Evolutionary conservation across 1,140 invertebrate genomes (phyloP), one percentile per base, ranked within the genome.

Genomic region (Doryteuthis pealeii): DNA sequence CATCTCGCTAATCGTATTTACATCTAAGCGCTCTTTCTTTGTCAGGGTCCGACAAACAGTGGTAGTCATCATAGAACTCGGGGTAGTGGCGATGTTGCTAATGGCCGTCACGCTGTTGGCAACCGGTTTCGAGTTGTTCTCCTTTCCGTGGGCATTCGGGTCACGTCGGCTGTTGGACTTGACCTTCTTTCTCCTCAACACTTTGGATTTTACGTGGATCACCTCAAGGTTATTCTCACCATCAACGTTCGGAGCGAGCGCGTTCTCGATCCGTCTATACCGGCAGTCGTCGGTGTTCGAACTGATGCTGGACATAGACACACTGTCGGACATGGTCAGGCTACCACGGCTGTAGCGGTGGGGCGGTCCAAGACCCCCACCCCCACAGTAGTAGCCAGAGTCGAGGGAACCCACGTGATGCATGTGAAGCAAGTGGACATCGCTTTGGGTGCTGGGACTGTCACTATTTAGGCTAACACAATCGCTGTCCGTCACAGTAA

Each of bases 401-500:
- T 62, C 54, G 18, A 62, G 54, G 18, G 54, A 62, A 28, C 54
- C 54, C 1, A 62, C 54, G 5, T 62, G 54, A 62, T 62, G 26
- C 1, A 62, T 22, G 5, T 62, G 18, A 14, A 18, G 54, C 1
- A 62, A 28, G 18, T 62, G 54, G 6, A 62, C 18, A 28, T 28
- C 26, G 54, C 26, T 62, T 0, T 62, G 18, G 22, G 18, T 5
- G 18, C 54, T 62, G 6, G 22, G 22, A 1, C 26, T 62, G 54
- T 62, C 54, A 62, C 76, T 78, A 66, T 43, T 75, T 5, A 75
- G 8, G 43, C 78, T 79, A 65, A 67, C 70, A 0, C 74, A 71
- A 75, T 79, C 78, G 71, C 76, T 78, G 74, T 79, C 78, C 12
- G 74, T 74, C 32, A 74, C 22, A n/a, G 32, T 54, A 22, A 66